Conservation (phyloP, 2,888 invertebrate species). For the Drosophila neoperkinsi region DNA sequence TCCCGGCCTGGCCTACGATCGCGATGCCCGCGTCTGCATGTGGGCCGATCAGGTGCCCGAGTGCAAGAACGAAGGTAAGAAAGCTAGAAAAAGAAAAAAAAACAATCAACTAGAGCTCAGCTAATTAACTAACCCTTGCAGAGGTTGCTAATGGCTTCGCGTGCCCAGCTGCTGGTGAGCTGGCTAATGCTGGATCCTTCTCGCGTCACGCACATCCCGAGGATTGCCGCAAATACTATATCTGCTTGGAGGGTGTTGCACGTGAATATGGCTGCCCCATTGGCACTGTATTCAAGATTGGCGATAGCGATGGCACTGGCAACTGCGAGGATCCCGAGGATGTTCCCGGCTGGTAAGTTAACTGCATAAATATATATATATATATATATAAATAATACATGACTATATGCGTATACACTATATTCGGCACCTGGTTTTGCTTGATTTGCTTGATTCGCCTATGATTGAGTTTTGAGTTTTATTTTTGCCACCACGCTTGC, state of each 20-base stretch:
- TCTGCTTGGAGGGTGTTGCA: conserved; percentile 95
- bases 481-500: conserved; percentile 52
- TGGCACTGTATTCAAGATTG: conserved; percentile 97
- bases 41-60: conserved; percentile 98
- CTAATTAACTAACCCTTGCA: conserved; percentile 83
- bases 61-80: conserved; percentile 94
- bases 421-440: conserved; percentile 46
- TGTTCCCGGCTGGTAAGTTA: conserved; percentile 96
- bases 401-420: conserved; percentile 5
- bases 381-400: background rate
- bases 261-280: conserved; percentile 98
- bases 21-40: conserved; percentile 97
- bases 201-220: conserved; percentile 97
- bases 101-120: background rate
- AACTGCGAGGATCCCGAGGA: conserved; percentile 98
- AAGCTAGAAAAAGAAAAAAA: background rate
- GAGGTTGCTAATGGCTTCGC: conserved; percentile 96
- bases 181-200: conserved; percentile 94
- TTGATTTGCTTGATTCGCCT: conserved; percentile 54
- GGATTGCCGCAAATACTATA: conserved; percentile 97
- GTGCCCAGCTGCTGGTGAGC: conserved; percentile 92
- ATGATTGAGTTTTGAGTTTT: conserved; percentile 39
- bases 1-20: conserved; percentile 96
- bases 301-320: conserved; percentile 94
- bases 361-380: background rate